A percentile compares a stretch with the other conserved stretches of the same genome.
Evolutionary conservation across 2,888 invertebrate species (phyloP).

Genomic region (Oscheius sp.): DNA sequence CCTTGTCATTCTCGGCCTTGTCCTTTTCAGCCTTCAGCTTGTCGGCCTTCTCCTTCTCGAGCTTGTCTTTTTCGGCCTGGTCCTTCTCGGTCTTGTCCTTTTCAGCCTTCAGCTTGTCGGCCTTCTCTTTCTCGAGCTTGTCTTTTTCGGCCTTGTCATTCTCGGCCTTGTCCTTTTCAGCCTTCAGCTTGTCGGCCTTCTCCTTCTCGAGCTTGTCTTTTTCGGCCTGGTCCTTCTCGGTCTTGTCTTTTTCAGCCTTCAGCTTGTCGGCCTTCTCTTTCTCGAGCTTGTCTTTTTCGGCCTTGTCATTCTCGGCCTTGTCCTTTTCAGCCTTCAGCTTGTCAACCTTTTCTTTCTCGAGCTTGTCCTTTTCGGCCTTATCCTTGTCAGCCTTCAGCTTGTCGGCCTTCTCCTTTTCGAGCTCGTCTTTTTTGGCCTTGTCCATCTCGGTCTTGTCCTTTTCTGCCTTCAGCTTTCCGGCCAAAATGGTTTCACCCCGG

Average conservation of each 20-base stretch:
- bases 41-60: conserved; percentile 19
- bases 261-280: conserved; percentile 28
- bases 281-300: neutral
- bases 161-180: conserved; percentile 19
- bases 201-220: conserved; percentile 28
- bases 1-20: conserved; percentile 20
- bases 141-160: conserved; percentile 13
- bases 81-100: conserved; percentile 12
- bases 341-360: neutral
- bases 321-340: conserved; percentile 25
- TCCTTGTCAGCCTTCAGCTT: conserved; percentile 27
- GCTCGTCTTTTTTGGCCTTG: conserved; percentile 10
- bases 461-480: conserved; percentile 10
- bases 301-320: conserved; percentile 16
- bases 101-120: conserved; percentile 22
- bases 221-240: conserved; percentile 9
- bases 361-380: conserved; percentile 24
- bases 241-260: conserved; percentile 17
- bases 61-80: conserved; percentile 15
- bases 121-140: conserved; percentile 19
- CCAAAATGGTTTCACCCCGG: neutral
- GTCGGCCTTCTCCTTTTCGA: conserved; percentile 18
- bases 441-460: conserved; percentile 26
- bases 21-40: conserved; percentile 15
- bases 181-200: conserved; percentile 24